Evolutionary conservation across 2,888 invertebrate genomes (phyloP).

Genomic region (Pammene fasciana): DNA sequence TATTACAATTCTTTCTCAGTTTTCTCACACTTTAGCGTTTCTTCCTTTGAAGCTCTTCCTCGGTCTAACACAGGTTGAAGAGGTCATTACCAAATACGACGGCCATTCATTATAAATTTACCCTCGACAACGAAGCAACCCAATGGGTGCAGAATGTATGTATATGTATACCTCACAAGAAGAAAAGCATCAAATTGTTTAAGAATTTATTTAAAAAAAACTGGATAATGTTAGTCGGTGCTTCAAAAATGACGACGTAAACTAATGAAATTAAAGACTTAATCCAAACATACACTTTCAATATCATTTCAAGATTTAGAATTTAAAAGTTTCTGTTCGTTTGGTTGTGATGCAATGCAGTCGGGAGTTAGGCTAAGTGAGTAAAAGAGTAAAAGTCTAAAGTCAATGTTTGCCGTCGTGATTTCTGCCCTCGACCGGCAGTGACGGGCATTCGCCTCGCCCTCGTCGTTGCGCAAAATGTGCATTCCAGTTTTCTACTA

Average conservation of each 20-base stretch:
- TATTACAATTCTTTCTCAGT: too few species aligned
- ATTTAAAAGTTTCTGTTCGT: slow-evolving; percentile 68
- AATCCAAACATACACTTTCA: slow-evolving; percentile 51
- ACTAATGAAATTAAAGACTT: slow-evolving; percentile 19
- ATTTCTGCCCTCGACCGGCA: slow-evolving; percentile 71
- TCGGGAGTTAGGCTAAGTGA: slow-evolving; percentile 76
- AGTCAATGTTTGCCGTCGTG: slow-evolving; percentile 82
- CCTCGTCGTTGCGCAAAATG: slow-evolving; percentile 52
- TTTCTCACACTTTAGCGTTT: too few species aligned
- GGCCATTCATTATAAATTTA: too few species aligned
- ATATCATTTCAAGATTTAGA: slow-evolving; percentile 67
- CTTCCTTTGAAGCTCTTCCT: too few species aligned
- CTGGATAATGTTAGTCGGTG: background rate
- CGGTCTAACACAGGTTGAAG: too few species aligned
- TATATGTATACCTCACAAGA: too few species aligned
- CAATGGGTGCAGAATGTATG: too few species aligned
- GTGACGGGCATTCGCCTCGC: slow-evolving; percentile 62
- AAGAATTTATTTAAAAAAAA: background rate
- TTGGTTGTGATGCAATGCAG: slow-evolving; percentile 74
- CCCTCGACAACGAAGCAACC: too few species aligned
- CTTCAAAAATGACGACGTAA: background rate
- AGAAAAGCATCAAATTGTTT: background rate
- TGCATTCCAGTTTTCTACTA: slow-evolving; percentile 54
- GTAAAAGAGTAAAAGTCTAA: slow-evolving; percentile 80
- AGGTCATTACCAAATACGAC: too few species aligned